Conservation (phyloP, 2,797 vertebrate species). For the Holocentrus rufus region DNA sequence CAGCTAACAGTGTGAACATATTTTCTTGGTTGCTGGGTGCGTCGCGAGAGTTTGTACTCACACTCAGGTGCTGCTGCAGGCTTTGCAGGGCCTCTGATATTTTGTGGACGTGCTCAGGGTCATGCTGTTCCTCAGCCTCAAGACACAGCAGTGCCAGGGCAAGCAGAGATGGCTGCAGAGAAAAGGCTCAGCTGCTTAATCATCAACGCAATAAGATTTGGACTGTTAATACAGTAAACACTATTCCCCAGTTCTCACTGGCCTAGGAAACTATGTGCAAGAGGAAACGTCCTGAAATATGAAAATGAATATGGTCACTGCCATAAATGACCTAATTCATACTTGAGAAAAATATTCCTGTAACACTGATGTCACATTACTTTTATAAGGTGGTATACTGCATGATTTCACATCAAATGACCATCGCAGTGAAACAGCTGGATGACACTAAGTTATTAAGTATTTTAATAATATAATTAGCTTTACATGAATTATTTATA, state of each 20-base stretch:
- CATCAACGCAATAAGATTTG: not conserved
- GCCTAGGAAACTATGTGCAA: not conserved
- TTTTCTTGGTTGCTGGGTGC: not conserved
- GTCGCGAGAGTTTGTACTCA: constrained; percentile 60
- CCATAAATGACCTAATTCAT: not conserved
- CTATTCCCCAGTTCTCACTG: not conserved
- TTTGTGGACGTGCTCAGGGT: constrained; percentile 74
- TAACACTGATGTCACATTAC: not conserved
- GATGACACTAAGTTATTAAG: not conserved
- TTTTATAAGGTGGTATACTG: not conserved
- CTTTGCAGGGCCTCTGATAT: constrained; percentile 82
- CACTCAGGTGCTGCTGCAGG: constrained; percentile 87
- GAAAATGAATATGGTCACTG: not conserved
- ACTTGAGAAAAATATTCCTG: not conserved
- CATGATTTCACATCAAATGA: not conserved
- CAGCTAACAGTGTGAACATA: constrained; percentile 13
- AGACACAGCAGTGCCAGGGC: constrained; percentile 87
- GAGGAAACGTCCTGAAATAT: not conserved
- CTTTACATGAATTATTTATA: not conserved
- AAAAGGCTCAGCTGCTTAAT: constrained; percentile 16
- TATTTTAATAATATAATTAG: not conserved
- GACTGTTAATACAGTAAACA: not conserved
- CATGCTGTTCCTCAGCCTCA: constrained; percentile 87
- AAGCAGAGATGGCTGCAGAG: constrained; percentile 89
- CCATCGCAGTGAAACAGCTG: not conserved